Conservation (phyloP, 1,140 invertebrate species). For the Nomia melanderi region DNA sequence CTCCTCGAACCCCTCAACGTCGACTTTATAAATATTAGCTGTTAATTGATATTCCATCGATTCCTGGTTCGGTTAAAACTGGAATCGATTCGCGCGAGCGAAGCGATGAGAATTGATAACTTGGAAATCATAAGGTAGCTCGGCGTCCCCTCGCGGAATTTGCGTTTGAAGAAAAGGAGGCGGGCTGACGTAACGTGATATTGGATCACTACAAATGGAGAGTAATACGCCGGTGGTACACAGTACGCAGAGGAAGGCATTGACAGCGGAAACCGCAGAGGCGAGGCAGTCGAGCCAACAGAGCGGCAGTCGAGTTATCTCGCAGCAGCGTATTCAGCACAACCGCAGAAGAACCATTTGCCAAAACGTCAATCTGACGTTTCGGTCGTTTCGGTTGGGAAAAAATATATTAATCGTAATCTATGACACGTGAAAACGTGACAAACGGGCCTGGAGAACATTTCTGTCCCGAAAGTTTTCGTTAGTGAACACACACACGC, state of each 20-base stretch:
- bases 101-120: too few species aligned
- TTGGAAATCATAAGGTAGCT: neutral
- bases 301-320: conserved; percentile 43
- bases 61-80: too few species aligned
- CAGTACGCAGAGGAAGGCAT: conserved; percentile 64
- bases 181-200: conserved; percentile 68
- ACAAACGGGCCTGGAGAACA: neutral
- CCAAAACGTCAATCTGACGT: conserved; percentile 34
- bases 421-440: neutral
- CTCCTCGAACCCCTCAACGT: too few species aligned
- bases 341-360: conserved; percentile 41
- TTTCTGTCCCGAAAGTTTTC: neutral
- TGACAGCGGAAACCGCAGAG: conserved; percentile 74
- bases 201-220: conserved; percentile 68
- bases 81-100: too few species aligned
- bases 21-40: too few species aligned
- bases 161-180: conserved; percentile 5
- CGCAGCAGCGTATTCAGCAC: conserved; percentile 40
- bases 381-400: neutral
- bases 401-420: conserved; percentile 30
- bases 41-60: too few species aligned
- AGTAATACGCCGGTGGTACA: conserved; percentile 42
- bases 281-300: conserved; percentile 47
- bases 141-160: conserved; percentile 7
- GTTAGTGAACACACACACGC: too few species aligned